phyloP scores from a whole-genome alignment of 2,888 invertebrate genomes.

The Gandaritis pyraliata region DNA sequence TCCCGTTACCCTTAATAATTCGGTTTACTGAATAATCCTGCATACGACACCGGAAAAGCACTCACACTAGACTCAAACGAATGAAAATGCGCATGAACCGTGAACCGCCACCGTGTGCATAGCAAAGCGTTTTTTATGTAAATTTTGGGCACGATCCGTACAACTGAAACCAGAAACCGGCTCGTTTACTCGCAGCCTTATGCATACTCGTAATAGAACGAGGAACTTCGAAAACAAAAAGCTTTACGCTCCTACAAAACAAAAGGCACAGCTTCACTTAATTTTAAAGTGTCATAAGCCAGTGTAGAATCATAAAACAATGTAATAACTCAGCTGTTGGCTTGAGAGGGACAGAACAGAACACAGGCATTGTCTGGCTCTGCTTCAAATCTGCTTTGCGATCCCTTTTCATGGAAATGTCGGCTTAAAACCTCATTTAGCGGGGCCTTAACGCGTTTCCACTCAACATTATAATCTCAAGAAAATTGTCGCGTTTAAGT shows the following conservation, averaged over 20 bases:
- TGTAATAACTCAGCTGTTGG: slow-evolving; percentile 65
- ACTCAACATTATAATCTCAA: slow-evolving; percentile 72
- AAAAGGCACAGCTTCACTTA: slow-evolving; percentile 63
- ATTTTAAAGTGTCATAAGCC: slow-evolving; percentile 71
- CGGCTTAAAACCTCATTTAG: slow-evolving; percentile 81
- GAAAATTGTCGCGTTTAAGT: slow-evolving; percentile 82
- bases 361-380: slow-evolving; percentile 64
- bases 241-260: slow-evolving; percentile 47
- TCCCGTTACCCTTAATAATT: too few species aligned
- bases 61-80: too few species aligned
- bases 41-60: too few species aligned
- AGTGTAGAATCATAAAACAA: slow-evolving; percentile 72
- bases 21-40: too few species aligned
- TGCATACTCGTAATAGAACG: slow-evolving; percentile 34
- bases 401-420: slow-evolving; percentile 72
- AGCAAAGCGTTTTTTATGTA: too few species aligned
- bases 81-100: too few species aligned
- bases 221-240: slow-evolving; percentile 39
- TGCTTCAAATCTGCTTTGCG: slow-evolving; percentile 75
- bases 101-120: too few species aligned
- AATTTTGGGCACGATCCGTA: too few species aligned
- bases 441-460: slow-evolving; percentile 68
- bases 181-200: slow-evolving; percentile 4
- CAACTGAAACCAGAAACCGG: too few species aligned
- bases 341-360: slow-evolving; percentile 62